Conservation (phyloP, 2,888 invertebrate species). For the Sphecodes monilicornis region DNA sequence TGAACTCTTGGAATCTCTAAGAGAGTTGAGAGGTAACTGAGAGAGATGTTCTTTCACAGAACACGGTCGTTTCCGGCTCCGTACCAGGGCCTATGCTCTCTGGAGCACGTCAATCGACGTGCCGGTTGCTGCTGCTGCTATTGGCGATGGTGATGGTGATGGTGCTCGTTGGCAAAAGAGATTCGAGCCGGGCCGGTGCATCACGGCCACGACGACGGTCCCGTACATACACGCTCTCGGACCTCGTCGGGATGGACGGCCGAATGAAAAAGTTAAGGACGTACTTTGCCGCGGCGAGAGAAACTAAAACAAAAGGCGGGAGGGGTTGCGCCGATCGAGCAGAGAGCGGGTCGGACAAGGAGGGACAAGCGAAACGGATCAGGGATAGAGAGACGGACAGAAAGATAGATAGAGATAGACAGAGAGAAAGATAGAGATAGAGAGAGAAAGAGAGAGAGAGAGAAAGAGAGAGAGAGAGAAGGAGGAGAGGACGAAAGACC, state of each 20-base stretch:
- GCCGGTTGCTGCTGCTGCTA: not conserved
- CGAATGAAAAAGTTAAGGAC: constrained; percentile 51
- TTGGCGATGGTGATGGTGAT: not conserved
- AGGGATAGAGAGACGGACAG: constrained; percentile 24
- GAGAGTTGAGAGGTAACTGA: not conserved
- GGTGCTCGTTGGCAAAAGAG: constrained; percentile 9
- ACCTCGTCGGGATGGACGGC: constrained; percentile 15
- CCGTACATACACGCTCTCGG: constrained; percentile 12
- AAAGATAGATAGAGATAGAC: constrained; percentile 3
- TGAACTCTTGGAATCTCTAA: constrained; percentile 36
- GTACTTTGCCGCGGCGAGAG: constrained; percentile 51
- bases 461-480: constrained; percentile 59
- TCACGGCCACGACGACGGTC: constrained; percentile 9
- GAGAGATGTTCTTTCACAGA: not conserved
- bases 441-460: constrained; percentile 32
- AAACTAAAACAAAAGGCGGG: constrained; percentile 49
- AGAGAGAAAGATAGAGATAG: not conserved
- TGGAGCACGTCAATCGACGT: constrained; percentile 10
- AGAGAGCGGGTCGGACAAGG: constrained; percentile 13
- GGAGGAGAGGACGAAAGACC: constrained; percentile 65
- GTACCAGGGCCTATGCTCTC: not conserved
- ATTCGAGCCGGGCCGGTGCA: not conserved
- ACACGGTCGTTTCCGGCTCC: constrained; percentile 1
- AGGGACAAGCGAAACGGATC: constrained; percentile 13
- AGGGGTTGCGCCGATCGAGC: constrained; percentile 4